A percentile compares a stretch with the other conserved stretches of the same genome.
Evolutionary conservation across 2,113 vertebrate species (phyloP).

Genomic region (Semicossyphus pulcher): DNA sequence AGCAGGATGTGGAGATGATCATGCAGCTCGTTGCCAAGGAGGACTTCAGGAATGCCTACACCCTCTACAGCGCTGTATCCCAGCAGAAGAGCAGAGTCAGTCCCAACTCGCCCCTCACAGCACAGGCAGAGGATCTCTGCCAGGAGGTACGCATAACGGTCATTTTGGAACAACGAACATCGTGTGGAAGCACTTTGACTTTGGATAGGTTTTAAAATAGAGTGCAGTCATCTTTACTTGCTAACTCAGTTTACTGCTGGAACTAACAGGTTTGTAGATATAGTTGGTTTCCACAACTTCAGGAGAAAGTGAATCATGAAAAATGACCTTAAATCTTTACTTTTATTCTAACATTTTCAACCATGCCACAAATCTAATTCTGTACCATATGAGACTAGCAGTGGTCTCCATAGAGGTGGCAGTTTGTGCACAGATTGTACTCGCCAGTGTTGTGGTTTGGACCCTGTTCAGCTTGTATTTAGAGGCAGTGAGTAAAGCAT

Average conservation of each 20-base stretch:
- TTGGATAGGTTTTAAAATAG: too few species aligned
- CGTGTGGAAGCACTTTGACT: background rate
- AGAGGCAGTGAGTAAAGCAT: conserved; percentile 27
- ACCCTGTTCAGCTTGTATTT: conserved; percentile 17
- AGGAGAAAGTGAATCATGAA: too few species aligned
- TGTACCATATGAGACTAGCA: background rate
- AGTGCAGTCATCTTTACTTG: background rate
- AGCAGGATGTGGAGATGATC: conserved; percentile 91
- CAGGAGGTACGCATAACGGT: conserved; percentile 86
- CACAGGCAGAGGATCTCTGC: conserved; percentile 90
- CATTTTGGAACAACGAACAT: background rate
- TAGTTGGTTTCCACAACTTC: background rate
- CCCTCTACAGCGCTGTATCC: conserved; percentile 89
- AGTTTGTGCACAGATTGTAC: background rate
- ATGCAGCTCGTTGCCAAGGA: conserved; percentile 89
- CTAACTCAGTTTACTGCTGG: background rate
- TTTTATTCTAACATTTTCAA: too few species aligned
- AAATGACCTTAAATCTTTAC: too few species aligned
- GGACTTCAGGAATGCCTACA: conserved; percentile 93
- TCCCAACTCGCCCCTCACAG: conserved; percentile 89
- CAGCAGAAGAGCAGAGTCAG: conserved; percentile 89
- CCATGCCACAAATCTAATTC: background rate
- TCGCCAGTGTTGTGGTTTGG: conserved; percentile 23
- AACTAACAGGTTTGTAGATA: conserved; percentile 2
- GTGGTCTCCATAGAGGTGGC: conserved; percentile 2